These are phyloP conservation scores for Rhamphomyia laevipes DNA, from an alignment of 2,888 invertebrate genomes.

Conservation along the genomic window DNA sequence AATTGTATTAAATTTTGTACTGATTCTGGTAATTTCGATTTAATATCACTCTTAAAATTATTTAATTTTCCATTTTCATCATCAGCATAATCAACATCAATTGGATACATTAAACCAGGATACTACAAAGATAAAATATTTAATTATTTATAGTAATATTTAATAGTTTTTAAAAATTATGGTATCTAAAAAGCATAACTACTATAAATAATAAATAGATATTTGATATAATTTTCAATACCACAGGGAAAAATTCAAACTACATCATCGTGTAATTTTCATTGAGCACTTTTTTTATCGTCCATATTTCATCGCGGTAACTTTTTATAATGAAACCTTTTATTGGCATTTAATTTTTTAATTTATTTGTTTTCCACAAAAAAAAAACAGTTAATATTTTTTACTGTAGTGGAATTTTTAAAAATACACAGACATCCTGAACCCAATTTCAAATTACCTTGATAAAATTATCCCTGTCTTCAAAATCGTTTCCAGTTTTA, in stretches of 20 bases:
- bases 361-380: too few relatives aligned
- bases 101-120: conserved; percentile 52
- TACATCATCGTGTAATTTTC: too few relatives aligned
- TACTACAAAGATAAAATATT: conserved; percentile 30
- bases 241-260: too few relatives aligned
- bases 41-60: conserved; percentile 31
- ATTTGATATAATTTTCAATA: too few relatives aligned
- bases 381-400: too few relatives aligned
- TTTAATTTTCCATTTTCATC: conserved; percentile 28
- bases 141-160: neutral
- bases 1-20: conserved; percentile 74
- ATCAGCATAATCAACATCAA: conserved; percentile 81
- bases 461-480: conserved; percentile 49
- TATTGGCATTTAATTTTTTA: too few relatives aligned
- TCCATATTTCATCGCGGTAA: neutral
- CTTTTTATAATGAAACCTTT: neutral
- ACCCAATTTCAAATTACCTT: conserved; percentile 37
- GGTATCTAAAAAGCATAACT: neutral
- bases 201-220: too few relatives aligned
- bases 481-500: conserved; percentile 77
- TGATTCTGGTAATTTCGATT: conserved; percentile 58
- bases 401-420: too few relatives aligned
- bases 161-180: too few relatives aligned
- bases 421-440: too few relatives aligned
- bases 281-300: neutral